Percentiles rank a stretch among this genome's conserved stretches.
Conservation (phyloP, 2,113 vertebrate species). For the Benthochromis sp. region DNA sequence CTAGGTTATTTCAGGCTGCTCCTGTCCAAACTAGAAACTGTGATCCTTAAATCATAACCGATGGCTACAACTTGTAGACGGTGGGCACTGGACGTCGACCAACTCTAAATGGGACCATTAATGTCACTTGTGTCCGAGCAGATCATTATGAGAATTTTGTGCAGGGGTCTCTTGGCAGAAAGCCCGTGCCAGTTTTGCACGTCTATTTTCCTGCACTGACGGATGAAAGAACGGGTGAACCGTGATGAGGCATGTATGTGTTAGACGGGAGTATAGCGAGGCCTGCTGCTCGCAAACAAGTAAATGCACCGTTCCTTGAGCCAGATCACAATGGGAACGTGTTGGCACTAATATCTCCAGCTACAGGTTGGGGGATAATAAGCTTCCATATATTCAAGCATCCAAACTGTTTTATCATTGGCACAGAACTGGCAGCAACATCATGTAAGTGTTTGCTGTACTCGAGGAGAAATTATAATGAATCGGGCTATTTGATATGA, state of each 20-base stretch:
- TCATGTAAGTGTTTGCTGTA: background rate
- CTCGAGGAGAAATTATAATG: background rate
- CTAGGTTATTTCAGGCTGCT: background rate
- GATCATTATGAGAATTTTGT: slow-evolving; percentile 40
- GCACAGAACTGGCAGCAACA: background rate
- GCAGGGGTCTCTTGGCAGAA: slow-evolving; percentile 20
- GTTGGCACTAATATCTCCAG: background rate
- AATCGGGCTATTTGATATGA: background rate
- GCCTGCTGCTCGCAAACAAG: background rate
- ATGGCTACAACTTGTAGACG: slow-evolving; percentile 4
- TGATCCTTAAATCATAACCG: background rate
- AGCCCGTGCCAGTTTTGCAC: slow-evolving; percentile 41
- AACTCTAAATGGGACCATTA: slow-evolving; percentile 44
- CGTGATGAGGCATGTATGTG: background rate
- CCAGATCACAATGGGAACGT: background rate
- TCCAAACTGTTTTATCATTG: slow-evolving; percentile 1
- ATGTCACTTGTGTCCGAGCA: slow-evolving; percentile 43
- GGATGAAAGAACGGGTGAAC: slow-evolving; percentile 13
- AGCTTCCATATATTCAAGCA: background rate
- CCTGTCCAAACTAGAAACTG: background rate
- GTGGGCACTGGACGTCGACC: slow-evolving; percentile 8
- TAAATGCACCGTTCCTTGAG: background rate
- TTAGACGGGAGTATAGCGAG: background rate
- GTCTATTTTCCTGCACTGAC: background rate
- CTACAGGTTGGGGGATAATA: slow-evolving; percentile 8